Conservation (phyloP, 2,888 invertebrate genomes). For the Dusona sp. region DNA sequence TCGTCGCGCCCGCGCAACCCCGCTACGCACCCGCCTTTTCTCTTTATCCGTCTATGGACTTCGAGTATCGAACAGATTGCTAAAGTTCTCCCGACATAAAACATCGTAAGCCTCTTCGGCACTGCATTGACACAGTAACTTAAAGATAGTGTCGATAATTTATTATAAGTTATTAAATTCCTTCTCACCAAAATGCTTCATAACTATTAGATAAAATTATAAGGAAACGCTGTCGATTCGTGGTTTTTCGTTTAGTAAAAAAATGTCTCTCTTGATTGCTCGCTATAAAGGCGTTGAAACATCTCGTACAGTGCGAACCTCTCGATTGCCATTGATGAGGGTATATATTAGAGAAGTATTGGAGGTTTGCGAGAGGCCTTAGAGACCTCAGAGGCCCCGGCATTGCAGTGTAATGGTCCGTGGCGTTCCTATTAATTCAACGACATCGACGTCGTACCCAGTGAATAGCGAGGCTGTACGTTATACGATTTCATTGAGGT, state of each 20-base stretch:
- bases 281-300: background rate
- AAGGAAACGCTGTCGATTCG: background rate
- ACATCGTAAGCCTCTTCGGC: background rate
- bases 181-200: background rate
- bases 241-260: no score
- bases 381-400: conserved; percentile 61
- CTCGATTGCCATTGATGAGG: conserved; percentile 29
- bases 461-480: conserved; percentile 21
- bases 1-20: conserved; percentile 55
- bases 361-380: conserved; percentile 55
- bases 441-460: conserved; percentile 52
- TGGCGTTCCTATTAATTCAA: conserved; percentile 71
- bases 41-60: conserved; percentile 36
- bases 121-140: background rate
- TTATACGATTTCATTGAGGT: conserved; percentile 61
- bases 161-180: background rate
- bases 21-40: conserved; percentile 26
- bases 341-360: conserved; percentile 42
- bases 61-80: conserved; percentile 35
- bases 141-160: background rate
- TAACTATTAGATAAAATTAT: background rate
- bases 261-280: background rate
- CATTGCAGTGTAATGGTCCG: conserved; percentile 68
- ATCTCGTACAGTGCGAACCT: background rate
- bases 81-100: background rate